Percentiles rank a stretch among this genome's conserved stretches.
phyloP scores from a whole-genome alignment of 2,113 vertebrate species.

The Centropus bengalensis region DNA sequence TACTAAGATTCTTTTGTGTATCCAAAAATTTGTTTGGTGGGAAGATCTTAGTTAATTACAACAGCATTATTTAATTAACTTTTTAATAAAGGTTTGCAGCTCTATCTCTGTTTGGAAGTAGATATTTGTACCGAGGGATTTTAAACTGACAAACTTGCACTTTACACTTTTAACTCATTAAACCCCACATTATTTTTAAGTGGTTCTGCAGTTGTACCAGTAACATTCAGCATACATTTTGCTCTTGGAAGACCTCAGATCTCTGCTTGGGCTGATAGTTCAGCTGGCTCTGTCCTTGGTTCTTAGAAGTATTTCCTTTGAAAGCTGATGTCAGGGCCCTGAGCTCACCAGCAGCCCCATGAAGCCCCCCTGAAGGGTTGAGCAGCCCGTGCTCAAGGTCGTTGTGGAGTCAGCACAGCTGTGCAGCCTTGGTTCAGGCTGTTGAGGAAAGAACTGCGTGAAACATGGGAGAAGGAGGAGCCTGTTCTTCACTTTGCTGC shows the following conservation, averaged over 20 bases:
- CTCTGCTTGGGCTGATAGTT: neutral
- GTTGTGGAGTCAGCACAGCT: neutral
- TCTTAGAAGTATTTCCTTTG: neutral
- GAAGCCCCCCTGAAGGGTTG: neutral
- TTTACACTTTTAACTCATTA: neutral
- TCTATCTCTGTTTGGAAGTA: neutral
- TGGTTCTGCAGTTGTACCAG: neutral
- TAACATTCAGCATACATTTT: neutral
- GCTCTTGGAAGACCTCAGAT: neutral
- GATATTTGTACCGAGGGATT: neutral
- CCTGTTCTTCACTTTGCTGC: neutral
- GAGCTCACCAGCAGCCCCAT: neutral
- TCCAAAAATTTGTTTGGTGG: neutral
- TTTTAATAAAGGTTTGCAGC: neutral
- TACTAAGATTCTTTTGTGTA: neutral
- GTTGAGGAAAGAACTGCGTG: neutral
- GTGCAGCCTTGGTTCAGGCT: neutral
- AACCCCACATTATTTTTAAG: neutral
- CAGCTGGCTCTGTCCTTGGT: constrained; percentile 35
- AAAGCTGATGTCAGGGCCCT: neutral
- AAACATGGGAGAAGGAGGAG: rapidly evolving
- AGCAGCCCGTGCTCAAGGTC: neutral
- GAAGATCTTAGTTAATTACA: neutral
- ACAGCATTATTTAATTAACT: neutral
- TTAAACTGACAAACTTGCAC: neutral